Evolutionary conservation across 2,113 vertebrate species (phyloP).

Genomic region (Harpagus bidentatus): DNA sequence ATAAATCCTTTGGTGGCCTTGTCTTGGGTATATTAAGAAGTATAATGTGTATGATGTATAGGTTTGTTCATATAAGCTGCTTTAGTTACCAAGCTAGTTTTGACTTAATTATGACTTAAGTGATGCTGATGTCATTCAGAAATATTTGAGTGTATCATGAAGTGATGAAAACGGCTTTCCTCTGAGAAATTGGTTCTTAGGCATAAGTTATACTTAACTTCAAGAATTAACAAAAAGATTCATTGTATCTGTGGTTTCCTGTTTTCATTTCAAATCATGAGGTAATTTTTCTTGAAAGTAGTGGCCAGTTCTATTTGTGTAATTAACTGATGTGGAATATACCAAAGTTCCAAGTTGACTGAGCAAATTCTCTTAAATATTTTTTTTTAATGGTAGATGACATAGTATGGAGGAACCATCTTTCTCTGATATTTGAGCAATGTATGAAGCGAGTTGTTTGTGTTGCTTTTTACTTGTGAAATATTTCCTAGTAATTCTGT

Average conservation of each 20-base stretch:
- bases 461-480: not conserved
- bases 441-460: not conserved
- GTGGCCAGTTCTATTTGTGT: not conserved
- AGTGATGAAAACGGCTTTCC: not conserved
- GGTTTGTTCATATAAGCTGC: not conserved
- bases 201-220: not conserved
- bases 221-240: not conserved
- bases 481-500: not conserved
- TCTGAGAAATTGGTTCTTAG: not conserved
- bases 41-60: not conserved
- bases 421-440: not conserved
- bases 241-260: not conserved
- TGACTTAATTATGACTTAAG: not conserved
- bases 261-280: not conserved
- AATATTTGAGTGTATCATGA: not conserved
- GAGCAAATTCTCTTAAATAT: not conserved
- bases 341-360: not conserved
- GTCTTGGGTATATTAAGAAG: not conserved
- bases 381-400: not conserved
- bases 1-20: not conserved
- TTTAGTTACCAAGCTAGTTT: not conserved
- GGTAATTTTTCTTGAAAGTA: not conserved
- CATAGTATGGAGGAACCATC: not conserved
- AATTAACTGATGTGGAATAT: not conserved
- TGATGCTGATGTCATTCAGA: not conserved